These are phyloP conservation scores for Muscina levida DNA, from an alignment of 2,888 invertebrate species.

Conservation along the genomic window DNA sequence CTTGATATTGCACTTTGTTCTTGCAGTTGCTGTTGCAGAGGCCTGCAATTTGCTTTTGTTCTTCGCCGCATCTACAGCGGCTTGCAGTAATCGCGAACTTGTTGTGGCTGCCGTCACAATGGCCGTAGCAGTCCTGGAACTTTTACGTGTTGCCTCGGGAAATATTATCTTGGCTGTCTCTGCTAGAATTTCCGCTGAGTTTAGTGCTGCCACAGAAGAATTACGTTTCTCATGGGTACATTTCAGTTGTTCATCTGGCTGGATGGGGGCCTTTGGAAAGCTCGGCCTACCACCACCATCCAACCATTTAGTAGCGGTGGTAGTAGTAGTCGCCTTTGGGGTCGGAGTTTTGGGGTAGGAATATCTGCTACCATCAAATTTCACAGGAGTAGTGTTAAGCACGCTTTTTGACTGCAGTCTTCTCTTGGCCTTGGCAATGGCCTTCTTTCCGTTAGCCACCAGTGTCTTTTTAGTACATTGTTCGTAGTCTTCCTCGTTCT, in stretches of 20 bases:
- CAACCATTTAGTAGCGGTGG: neutral
- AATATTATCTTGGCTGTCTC: conserved; percentile 60
- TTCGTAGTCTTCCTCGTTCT: conserved; percentile 41
- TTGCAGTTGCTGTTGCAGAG: conserved; percentile 40
- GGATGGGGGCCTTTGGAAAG: conserved; percentile 80
- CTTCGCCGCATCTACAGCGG: conserved; percentile 70
- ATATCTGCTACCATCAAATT: conserved; percentile 1
- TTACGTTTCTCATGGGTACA: conserved; percentile 48
- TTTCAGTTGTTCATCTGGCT: conserved; percentile 75
- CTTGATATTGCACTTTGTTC: conserved; percentile 3
- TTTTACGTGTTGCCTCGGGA: conserved; percentile 74
- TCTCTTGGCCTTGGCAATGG: conserved; percentile 68
- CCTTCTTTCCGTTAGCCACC: conserved; percentile 56
- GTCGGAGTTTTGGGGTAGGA: conserved; percentile 19
- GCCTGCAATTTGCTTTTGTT: conserved; percentile 47
- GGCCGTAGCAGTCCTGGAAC: conserved; percentile 76
- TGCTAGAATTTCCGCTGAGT: conserved; percentile 33
- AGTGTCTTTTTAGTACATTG: neutral
- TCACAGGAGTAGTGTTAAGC: conserved; percentile 46
- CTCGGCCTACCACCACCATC: conserved; percentile 70
- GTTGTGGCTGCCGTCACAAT: conserved; percentile 77
- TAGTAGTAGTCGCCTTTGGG: conserved; percentile 11
- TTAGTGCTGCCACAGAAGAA: conserved; percentile 49
- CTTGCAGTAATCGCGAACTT: conserved; percentile 74
- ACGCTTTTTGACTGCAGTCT: conserved; percentile 56